Evolutionary conservation across 1,140 invertebrate genomes (phyloP).

Genomic region (Drosophila ercepeae): DNA sequence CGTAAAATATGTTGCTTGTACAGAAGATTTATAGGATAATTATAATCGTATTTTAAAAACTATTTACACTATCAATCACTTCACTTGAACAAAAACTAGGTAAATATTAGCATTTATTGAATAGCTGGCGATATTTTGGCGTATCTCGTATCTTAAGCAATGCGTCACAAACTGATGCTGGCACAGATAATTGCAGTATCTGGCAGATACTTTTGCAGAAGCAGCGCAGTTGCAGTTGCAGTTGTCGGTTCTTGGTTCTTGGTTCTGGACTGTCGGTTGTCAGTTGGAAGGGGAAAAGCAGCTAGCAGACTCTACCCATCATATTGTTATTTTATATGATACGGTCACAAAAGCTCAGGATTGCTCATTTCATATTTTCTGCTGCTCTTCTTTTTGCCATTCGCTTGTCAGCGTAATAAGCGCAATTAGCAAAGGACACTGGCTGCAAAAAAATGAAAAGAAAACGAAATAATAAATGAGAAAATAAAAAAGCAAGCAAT

Average conservation of each 20-base stretch:
- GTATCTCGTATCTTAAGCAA: slow-evolving; percentile 29
- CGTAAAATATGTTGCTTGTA: too few species aligned
- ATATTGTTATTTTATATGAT: slow-evolving; percentile 37
- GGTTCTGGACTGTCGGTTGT: background rate
- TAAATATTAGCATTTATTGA: too few species aligned
- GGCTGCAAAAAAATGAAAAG: background rate
- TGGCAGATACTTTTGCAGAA: slow-evolving; percentile 14
- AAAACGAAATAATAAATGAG: too few species aligned
- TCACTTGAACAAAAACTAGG: background rate
- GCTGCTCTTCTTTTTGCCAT: slow-evolving; percentile 7
- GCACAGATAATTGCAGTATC: slow-evolving; percentile 14
- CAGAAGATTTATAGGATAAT: background rate
- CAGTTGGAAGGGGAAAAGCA: background rate
- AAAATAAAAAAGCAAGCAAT: background rate
- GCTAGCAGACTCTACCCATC: slow-evolving; percentile 1
- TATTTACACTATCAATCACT: background rate
- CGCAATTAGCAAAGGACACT: slow-evolving; percentile 53
- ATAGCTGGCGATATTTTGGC: background rate
- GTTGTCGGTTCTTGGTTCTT: background rate
- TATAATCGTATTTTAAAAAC: background rate
- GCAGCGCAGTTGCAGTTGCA: slow-evolving; percentile 24
- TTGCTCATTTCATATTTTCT: slow-evolving; percentile 27
- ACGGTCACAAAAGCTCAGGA: slow-evolving; percentile 10
- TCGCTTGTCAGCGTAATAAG: slow-evolving; percentile 59
- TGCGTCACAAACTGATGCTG: slow-evolving; percentile 13